A percentile compares a stretch with the other conserved stretches of the same genome.
Conservation (phyloP, 2,113 vertebrate genomes). For the Columba livia region DNA sequence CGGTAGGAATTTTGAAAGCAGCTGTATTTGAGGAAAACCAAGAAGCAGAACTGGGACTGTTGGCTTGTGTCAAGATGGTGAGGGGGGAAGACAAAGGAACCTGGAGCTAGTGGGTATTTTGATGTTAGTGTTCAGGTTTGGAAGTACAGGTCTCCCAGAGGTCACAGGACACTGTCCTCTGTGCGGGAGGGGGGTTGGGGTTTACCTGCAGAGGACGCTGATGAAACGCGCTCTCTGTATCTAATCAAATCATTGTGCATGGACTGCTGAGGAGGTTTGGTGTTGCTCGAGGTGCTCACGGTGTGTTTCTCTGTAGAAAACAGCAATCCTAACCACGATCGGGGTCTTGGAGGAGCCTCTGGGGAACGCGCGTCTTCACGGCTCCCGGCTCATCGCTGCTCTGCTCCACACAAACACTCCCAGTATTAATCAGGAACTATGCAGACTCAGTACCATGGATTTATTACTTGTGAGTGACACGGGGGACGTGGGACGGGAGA, state of each 20-base stretch:
- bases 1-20: background rate
- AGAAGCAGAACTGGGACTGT: background rate
- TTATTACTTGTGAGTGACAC: slow-evolving; percentile 84
- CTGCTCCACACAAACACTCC: slow-evolving; percentile 88
- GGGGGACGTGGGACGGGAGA: no score
- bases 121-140: background rate
- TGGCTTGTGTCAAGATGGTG: background rate
- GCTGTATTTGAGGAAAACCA: fast-evolving
- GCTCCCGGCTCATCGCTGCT: slow-evolving; percentile 89
- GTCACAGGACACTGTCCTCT: fast-evolving
- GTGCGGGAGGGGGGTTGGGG: background rate
- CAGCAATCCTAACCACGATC: slow-evolving; percentile 92
- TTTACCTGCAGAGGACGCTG: background rate
- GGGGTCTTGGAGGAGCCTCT: slow-evolving; percentile 93
- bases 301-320: slow-evolving; percentile 72
- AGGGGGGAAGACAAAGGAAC: background rate
- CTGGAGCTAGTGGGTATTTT: fast-evolving
- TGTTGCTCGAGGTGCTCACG: fast-evolving
- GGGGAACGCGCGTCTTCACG: slow-evolving; percentile 91
- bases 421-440: slow-evolving; percentile 91
- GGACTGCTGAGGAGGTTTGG: fast-evolving
- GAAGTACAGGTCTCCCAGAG: fast-evolving
- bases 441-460: slow-evolving; percentile 89
- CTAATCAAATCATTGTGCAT: fast-evolving
- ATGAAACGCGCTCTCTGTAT: fast-evolving